Conservation (phyloP, 35 echinoderm and acorn worm species). For the Diadema setosum region DNA sequence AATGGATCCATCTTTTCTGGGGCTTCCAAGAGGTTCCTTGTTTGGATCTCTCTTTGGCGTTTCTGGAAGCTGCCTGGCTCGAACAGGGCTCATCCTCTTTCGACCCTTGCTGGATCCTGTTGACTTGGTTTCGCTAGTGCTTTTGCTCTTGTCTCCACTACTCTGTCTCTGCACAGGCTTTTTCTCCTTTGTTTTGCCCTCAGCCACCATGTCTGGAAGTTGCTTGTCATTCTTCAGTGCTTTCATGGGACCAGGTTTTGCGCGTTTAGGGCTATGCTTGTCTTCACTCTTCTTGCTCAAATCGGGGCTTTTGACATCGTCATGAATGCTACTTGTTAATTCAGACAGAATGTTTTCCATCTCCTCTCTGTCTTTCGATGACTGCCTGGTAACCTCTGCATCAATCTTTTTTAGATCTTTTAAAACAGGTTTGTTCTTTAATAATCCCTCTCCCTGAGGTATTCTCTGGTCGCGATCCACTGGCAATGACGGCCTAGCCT, state of each 20-base stretch:
- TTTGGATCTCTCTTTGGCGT: constrained; percentile 59
- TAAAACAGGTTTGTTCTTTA: neutral
- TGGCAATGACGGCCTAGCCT: neutral
- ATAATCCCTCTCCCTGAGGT: neutral
- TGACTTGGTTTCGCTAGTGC: constrained; percentile 32
- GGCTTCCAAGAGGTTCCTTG: neutral
- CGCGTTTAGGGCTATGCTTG: neutral
- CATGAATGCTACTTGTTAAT: constrained; percentile 17
- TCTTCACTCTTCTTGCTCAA: neutral
- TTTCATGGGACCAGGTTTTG: neutral
- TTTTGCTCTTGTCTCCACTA: constrained; percentile 41
- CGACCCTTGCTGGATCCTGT: constrained; percentile 38
- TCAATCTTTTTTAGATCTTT: neutral
- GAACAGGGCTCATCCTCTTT: constrained; percentile 56
- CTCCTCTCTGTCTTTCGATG: constrained; percentile 62
- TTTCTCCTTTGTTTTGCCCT: neutral
- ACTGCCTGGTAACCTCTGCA: neutral
- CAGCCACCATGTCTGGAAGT: neutral
- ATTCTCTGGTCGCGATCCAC: neutral
- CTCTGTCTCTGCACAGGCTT: constrained; percentile 40
- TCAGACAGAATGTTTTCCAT: constrained; percentile 76
- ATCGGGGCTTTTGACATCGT: neutral
- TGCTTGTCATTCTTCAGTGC: neutral
- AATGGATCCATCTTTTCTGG: neutral
- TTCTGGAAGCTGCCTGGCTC: constrained; percentile 71